These are phyloP conservation scores for Phytoseiulus persimilis DNA, from an alignment of 2,888 invertebrate genomes.

Conservation along the genomic window DNA sequence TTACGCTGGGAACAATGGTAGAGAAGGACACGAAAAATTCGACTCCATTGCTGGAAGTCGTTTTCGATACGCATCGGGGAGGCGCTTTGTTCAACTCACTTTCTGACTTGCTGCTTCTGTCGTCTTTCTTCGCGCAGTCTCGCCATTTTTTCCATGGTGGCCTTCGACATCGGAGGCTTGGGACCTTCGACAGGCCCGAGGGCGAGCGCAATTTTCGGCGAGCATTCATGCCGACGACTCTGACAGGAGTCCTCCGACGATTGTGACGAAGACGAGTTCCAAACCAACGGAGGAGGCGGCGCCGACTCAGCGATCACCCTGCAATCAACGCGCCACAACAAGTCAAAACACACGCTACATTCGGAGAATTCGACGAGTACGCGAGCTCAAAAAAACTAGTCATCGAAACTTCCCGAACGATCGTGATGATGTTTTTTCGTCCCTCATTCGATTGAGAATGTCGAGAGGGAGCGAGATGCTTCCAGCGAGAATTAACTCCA, in stretches of 20 bases:
- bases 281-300: background rate
- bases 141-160: slow-evolving; percentile 26
- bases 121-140: slow-evolving; percentile 8
- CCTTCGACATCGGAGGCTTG: slow-evolving; percentile 24
- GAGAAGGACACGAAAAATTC: background rate
- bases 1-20: background rate
- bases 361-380: background rate
- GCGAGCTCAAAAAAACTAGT: background rate
- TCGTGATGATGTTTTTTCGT: too few species aligned
- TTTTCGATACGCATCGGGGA: background rate
- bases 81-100: background rate
- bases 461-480: too few species aligned
- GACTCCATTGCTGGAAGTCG: background rate
- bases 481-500: too few species aligned
- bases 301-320: background rate
- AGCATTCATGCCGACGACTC: background rate
- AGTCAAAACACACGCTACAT: background rate
- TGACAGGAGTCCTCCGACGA: background rate
- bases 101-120: slow-evolving; percentile 18
- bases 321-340: background rate
- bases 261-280: background rate
- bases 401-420: background rate
- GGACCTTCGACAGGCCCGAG: background rate
- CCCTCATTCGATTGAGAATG: too few species aligned
- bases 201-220: background rate